A percentile compares a stretch with the other conserved stretches of the same genome.
Evolutionary conservation across 2,797 vertebrate genomes (phyloP).

Genomic region (Prionace glauca): DNA sequence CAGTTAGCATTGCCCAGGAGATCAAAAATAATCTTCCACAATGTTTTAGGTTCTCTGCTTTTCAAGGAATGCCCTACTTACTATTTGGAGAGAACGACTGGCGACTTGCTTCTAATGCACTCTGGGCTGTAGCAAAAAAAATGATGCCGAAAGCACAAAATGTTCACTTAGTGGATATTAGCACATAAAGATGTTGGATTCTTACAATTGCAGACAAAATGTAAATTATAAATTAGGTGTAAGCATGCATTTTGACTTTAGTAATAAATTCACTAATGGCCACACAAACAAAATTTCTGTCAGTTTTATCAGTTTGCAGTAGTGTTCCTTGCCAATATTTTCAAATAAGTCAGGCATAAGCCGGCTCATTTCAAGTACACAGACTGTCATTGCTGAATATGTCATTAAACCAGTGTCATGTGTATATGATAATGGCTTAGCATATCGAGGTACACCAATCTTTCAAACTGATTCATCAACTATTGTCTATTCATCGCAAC

Average conservation of each 20-base stretch:
- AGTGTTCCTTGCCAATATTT: not conserved
- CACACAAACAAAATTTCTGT: not conserved
- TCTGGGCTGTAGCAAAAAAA: not conserved
- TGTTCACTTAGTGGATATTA: not conserved
- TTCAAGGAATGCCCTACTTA: not conserved
- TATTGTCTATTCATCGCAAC: not conserved
- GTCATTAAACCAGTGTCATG: too few relatives aligned
- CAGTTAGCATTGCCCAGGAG: not conserved
- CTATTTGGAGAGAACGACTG: not conserved
- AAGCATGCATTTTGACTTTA: not conserved
- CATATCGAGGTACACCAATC: not conserved
- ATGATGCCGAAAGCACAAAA: not conserved
- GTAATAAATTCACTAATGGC: not conserved
- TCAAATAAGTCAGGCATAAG: not conserved
- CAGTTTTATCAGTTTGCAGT: not conserved
- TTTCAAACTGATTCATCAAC: not conserved
- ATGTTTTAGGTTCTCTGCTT: not conserved
- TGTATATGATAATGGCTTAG: not conserved
- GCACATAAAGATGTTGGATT: not conserved
- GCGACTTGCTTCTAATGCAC: not conserved
- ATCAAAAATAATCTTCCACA: not conserved
- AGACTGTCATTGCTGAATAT: too few relatives aligned
- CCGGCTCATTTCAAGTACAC: not conserved
- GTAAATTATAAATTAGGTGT: not conserved
- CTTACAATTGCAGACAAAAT: not conserved